A percentile compares a stretch with the other conserved stretches of the same genome.
phyloP scores from a whole-genome alignment of 2,797 vertebrate genomes.

The Pangasius macronema region DNA sequence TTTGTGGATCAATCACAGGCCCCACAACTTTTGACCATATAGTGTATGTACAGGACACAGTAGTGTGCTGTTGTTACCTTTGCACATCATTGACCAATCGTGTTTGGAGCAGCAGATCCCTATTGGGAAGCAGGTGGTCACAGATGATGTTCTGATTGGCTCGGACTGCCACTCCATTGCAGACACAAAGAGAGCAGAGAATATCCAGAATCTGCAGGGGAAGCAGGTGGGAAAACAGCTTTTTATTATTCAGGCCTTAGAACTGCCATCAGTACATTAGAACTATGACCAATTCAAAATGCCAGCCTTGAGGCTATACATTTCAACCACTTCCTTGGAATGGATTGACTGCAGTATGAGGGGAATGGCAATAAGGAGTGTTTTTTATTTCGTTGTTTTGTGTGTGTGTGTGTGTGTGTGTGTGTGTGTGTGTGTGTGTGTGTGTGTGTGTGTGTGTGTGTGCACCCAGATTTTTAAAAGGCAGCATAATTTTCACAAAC shows the following conservation, averaged over 20 bases:
- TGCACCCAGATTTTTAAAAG: background rate
- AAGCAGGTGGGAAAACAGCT: background rate
- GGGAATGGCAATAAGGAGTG: background rate
- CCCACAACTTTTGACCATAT: background rate
- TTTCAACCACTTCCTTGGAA: background rate
- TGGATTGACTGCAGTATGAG: background rate
- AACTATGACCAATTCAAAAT: background rate
- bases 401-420: slow-evolving; percentile 7
- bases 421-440: too few species aligned
- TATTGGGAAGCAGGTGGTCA: slow-evolving; percentile 92
- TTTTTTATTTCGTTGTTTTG: background rate
- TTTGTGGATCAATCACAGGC: background rate
- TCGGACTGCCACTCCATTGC: slow-evolving; percentile 95
- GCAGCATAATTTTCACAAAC: background rate
- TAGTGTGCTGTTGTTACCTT: slow-evolving; percentile 75
- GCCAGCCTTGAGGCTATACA: background rate
- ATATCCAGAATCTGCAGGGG: slow-evolving; percentile 88
- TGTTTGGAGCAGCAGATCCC: slow-evolving; percentile 94
- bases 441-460: background rate
- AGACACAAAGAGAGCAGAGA: slow-evolving; percentile 95
- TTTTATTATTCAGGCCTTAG: slow-evolving; percentile 12
- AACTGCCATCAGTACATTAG: background rate
- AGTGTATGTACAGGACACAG: background rate
- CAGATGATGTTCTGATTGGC: slow-evolving; percentile 98
- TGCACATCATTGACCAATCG: slow-evolving; percentile 95